Base-by-base conservation (phyloP, 2,797 vertebrate genomes). In the Karalla daura region DNA sequence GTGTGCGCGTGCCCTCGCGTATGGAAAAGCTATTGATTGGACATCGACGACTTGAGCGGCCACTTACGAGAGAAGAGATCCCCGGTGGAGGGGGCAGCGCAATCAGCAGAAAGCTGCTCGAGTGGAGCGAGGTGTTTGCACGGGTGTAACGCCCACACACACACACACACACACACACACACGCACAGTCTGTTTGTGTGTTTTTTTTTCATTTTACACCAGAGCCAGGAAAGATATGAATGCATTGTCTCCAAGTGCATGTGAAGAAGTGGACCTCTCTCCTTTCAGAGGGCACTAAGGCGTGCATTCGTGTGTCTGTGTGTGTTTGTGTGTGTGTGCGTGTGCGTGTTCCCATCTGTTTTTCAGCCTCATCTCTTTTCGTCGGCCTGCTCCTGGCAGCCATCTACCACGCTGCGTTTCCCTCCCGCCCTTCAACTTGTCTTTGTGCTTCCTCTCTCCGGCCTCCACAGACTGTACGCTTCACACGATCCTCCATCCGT, bases 271-370 rank as follows among this genome's bases (percentile, higher is more conserved):
- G 11, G 13, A 41, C 11, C 24, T 54, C 7, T 50, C 52, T 51
- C 28, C 55, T 74, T 11, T 25, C 36, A 28, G 71, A 68, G 36
- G 23, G 52, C 12, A 52, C 44, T 25, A 12, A 23, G 4, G 8
- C 39, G 21, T 72, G 15, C 9, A 8, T 59, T 54, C 1, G 18
- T 44, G 7, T 47, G 58, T 47, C 36, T 65, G 61, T 69, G 53
- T 61, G 49, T 32, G 25, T 44, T 63, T 30, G 28, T 3, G 28
- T 3, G 28, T 5, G 23, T 40, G 60, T 30, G 59, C n/a, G n/a
- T n/a, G n/a, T n/a, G n/a, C n/a, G n/a, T n/a, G n/a, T n/a, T 72
- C 75, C 77, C 79, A 73, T 86, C 84, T 85, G 81, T 77, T 80
- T 85, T 75, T 24, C 64, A 70, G 45, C 69, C 70, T 64, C 74